Base-by-base conservation (phyloP, 2,113 vertebrate species). In the Rhea americana region DNA sequence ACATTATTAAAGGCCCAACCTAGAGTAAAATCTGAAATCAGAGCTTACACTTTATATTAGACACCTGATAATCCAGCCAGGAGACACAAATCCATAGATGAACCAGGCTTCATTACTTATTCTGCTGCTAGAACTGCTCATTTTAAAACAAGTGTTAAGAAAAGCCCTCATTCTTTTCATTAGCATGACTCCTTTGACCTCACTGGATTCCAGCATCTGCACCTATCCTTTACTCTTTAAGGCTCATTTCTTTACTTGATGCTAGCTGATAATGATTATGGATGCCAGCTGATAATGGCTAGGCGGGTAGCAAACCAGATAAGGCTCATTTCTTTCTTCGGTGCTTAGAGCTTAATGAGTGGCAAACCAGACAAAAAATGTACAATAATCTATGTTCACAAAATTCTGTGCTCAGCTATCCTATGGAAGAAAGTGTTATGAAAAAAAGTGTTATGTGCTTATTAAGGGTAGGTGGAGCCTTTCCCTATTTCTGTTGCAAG, bases 191-290 rank as follows among this genome's bases (percentile, higher is more conserved):
- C 77, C 82, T 95, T 85, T 93, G 92, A 94, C 91, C 93, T 93
- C 62, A 0, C 35, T 90, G 74, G 58, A 86, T 89, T 94, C 84
- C 77, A 91, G 74, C 77, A 73, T 92, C 74, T 90, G 53, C 56
- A 92, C 25, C 72, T 91, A 62, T 85, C 84, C 86, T 93, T 92
- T 81, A 41, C 74, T 93, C 66, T 95, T 96, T 94, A 91, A 96
- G 93, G 82, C 94, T 93, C 94, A 93, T 95, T 95, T 96, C 94
- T 89, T 89, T 74, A 82, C 82, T 72, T 94, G 96, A 95, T 96
- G 35, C 61, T 37, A 14, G 22, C n/a, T 62, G 61, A 62, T 37
- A 62, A 62, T 62, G 61, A 22, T 35, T 37, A 39, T 21, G 12
- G 61, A 39, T 37, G 75, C 51, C 75, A 92, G 71, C 41, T 91